Evolutionary conservation across 2,797 vertebrate species (phyloP).

Genomic region (Galaxias olidus): DNA sequence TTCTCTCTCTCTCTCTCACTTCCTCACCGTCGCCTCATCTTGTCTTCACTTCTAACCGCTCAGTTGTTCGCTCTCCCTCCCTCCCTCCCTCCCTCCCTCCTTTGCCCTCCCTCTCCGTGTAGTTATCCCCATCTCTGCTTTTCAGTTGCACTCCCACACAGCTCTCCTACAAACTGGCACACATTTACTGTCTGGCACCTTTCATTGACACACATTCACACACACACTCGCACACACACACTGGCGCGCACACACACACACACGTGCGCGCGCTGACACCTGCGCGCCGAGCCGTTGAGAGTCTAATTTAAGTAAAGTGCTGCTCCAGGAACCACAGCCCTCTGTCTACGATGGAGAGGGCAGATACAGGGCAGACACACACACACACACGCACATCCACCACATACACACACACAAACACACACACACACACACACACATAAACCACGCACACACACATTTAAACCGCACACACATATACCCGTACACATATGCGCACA

Average conservation of each 20-base stretch:
- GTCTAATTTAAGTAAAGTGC: conserved; percentile 5
- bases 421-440: conserved; percentile 22
- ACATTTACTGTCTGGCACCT: not conserved
- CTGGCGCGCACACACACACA: not conserved
- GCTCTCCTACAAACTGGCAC: not conserved
- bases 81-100: conserved; percentile 53
- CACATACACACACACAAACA: conserved; percentile 10
- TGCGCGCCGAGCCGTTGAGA: not conserved
- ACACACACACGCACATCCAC: not conserved
- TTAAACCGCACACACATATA: too few relatives aligned
- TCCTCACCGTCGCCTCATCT: conserved; percentile 33
- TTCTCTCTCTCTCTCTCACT: conserved; percentile 18
- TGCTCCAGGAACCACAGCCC: conserved; percentile 11
- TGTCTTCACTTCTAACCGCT: conserved; percentile 9
- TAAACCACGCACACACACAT: not conserved
- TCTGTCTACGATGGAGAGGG: conserved; percentile 4
- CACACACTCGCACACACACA: not conserved
- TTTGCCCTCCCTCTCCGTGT: conserved; percentile 12
- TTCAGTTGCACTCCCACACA: not conserved
- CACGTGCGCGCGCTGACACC: not conserved
- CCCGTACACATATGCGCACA: too few relatives aligned
- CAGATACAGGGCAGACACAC: not conserved
- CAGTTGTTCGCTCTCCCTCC: conserved; percentile 12
- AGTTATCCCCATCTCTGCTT: not conserved
- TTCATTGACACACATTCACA: not conserved